Conservation (phyloP, 2,797 vertebrate species). For the Spinus olivaceus region DNA sequence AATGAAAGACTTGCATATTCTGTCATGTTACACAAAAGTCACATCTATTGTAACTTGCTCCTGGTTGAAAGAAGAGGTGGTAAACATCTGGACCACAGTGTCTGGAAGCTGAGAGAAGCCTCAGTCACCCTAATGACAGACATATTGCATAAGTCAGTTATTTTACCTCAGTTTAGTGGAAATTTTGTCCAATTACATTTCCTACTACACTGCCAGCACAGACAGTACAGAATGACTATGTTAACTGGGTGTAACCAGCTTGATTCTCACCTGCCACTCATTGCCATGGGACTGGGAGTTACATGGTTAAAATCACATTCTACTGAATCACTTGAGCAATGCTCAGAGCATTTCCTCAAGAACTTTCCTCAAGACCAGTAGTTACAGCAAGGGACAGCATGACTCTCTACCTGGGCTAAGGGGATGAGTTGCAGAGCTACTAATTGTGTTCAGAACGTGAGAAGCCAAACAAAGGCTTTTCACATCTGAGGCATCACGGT, state of each 20-base stretch:
- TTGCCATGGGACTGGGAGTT: neutral
- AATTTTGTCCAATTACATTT: neutral
- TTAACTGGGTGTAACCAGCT: neutral
- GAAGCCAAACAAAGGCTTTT: constrained; percentile 58
- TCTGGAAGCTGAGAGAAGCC: neutral
- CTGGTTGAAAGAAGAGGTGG: neutral
- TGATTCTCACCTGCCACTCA: neutral
- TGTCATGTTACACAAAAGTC: neutral
- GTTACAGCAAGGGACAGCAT: neutral
- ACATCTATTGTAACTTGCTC: neutral
- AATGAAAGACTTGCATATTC: neutral
- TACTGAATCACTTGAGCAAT: neutral
- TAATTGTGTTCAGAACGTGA: constrained; percentile 26
- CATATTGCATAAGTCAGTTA: neutral
- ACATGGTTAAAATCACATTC: neutral
- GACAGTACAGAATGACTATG: neutral
- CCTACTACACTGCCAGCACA: neutral
- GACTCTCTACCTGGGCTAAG: neutral
- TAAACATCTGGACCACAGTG: neutral
- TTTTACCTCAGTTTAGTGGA: neutral
- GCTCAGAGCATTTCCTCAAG: neutral
- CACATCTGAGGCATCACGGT: constrained; percentile 29
- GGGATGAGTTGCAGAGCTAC: neutral
- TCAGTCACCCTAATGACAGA: neutral
- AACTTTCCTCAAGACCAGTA: neutral